phyloP scores from a whole-genome alignment of 2,888 invertebrate genomes.

The Exocentrus adspersus region DNA sequence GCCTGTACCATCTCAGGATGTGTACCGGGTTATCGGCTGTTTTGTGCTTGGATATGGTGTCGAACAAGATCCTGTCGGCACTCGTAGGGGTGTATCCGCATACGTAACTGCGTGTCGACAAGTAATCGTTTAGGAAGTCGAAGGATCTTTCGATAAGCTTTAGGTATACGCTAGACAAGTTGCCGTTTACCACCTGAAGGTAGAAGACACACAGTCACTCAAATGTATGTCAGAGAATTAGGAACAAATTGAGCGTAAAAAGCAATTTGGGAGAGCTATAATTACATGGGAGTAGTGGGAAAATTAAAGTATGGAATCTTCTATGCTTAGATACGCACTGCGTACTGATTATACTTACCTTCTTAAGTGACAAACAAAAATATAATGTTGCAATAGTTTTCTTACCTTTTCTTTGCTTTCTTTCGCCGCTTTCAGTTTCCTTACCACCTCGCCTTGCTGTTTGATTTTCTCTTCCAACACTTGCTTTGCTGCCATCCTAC shows the following conservation, averaged over 20 bases:
- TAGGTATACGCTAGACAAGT: constrained; percentile 29
- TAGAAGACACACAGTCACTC: constrained; percentile 2
- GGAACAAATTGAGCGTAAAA: not conserved
- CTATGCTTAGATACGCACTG: not conserved
- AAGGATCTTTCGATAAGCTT: constrained; percentile 36
- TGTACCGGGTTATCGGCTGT: constrained; percentile 63
- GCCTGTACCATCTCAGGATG: constrained; percentile 70
- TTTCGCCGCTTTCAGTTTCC: constrained; percentile 83
- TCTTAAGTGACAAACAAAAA: too few relatives aligned
- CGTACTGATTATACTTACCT: too few relatives aligned
- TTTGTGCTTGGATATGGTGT: constrained; percentile 43
- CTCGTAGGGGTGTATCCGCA: constrained; percentile 68
- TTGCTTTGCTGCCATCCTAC: constrained; percentile 62
- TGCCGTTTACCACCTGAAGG: constrained; percentile 40
- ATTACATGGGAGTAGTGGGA: too few relatives aligned
- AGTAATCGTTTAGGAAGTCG: constrained; percentile 60
- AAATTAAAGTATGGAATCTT: too few relatives aligned
- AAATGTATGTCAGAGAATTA: not conserved
- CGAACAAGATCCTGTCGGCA: constrained; percentile 64
- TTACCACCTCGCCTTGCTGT: constrained; percentile 82
- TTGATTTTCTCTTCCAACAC: constrained; percentile 71
- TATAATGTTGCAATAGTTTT: too few relatives aligned
- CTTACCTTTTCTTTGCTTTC: constrained; percentile 80
- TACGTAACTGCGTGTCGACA: constrained; percentile 69
- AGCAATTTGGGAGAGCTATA: too few relatives aligned